Evolutionary conservation across 2,888 invertebrate genomes (phyloP).

Genomic region (Ischnus inquisitorius): DNA sequence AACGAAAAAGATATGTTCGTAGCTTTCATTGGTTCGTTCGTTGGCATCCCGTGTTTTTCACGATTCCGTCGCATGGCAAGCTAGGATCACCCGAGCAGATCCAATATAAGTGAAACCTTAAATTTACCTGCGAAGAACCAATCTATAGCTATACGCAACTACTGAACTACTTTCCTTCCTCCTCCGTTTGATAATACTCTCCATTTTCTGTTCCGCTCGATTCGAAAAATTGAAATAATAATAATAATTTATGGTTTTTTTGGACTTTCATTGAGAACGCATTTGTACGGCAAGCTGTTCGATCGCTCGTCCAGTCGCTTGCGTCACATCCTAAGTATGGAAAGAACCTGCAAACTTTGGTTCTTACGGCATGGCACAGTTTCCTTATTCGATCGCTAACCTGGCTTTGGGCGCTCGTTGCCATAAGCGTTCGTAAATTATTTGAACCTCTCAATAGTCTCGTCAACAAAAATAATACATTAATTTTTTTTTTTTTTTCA

Average conservation of each 20-base stretch:
- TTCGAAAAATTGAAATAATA: neutral
- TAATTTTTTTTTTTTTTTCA: neutral
- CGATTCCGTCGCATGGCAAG: constrained; percentile 28
- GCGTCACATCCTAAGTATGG: constrained; percentile 68
- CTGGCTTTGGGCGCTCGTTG: constrained; percentile 70
- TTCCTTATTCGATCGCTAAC: constrained; percentile 78
- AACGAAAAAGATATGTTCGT: constrained; percentile 14
- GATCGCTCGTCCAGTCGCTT: constrained; percentile 21
- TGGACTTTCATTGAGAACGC: neutral
- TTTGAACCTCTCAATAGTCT: neutral
- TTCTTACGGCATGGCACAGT: constrained; percentile 76
- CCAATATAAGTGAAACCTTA: constrained; percentile 82
- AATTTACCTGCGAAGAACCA: constrained; percentile 73
- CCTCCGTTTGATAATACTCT: constrained; percentile 35
- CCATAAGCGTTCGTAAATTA: constrained; percentile 66
- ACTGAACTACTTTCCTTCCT: constrained; percentile 71
- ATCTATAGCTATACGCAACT: constrained; percentile 65
- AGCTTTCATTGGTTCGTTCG: constrained; percentile 33
- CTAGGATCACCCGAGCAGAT: constrained; percentile 67
- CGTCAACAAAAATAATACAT: neutral
- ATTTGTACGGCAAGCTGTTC: neutral
- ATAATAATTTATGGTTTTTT: constrained; percentile 5
- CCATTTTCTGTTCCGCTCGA: neutral
- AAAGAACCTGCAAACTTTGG: constrained; percentile 73
- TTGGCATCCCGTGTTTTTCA: neutral